phyloP scores from a whole-genome alignment of 2,888 invertebrate species.

The Eristalis tenax region DNA sequence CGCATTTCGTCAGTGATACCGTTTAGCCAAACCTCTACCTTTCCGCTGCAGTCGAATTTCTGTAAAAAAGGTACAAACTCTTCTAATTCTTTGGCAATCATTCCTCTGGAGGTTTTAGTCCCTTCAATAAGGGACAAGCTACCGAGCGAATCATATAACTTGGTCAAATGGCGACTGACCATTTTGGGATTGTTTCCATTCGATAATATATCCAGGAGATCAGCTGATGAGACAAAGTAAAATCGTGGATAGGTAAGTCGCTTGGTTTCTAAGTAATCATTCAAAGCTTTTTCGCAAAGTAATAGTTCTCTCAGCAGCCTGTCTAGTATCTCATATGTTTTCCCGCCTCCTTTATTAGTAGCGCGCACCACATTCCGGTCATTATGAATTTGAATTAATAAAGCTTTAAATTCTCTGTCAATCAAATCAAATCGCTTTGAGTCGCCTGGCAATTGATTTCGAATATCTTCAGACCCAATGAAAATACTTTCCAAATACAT shows the following conservation, averaged over 20 bases:
- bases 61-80: constrained; percentile 86
- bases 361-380: constrained; percentile 93
- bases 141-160: constrained; percentile 95
- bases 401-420: constrained; percentile 91
- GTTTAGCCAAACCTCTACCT: constrained; percentile 95
- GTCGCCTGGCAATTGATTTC: constrained; percentile 94
- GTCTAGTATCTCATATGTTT: constrained; percentile 89
- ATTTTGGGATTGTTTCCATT: constrained; percentile 92
- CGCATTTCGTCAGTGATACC: constrained; percentile 93
- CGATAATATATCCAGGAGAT: constrained; percentile 90
- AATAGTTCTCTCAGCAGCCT: constrained; percentile 86
- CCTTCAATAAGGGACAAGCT: constrained; percentile 84
- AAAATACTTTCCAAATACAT: constrained; percentile 97
- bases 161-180: constrained; percentile 91
- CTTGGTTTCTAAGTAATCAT: constrained; percentile 97
- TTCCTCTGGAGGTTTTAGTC: constrained; percentile 86
- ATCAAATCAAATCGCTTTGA: constrained; percentile 93
- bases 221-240: constrained; percentile 97
- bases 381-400: constrained; percentile 84
- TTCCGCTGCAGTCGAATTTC: constrained; percentile 92
- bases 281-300: constrained; percentile 95
- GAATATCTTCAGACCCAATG: constrained; percentile 96
- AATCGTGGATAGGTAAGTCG: constrained; percentile 96
- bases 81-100: constrained; percentile 93
- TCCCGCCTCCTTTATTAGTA: constrained; percentile 89